phyloP scores from a whole-genome alignment of 35 echinoderm and acorn worm species.

The Patiria miniata region DNA sequence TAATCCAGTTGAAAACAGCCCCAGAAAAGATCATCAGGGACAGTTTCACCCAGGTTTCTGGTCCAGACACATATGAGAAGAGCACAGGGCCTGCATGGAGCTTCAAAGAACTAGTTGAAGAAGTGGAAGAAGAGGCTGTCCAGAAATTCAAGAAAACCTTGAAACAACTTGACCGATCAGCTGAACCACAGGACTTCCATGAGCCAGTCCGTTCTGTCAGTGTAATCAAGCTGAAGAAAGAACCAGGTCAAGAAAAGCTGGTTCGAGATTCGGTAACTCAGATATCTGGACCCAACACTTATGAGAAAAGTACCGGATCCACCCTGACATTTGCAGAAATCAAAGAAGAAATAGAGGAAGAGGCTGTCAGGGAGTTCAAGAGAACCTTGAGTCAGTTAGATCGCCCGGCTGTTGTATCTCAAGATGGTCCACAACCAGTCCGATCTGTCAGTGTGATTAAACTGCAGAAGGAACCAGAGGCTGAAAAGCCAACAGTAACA shows the following conservation, averaged over 20 bases:
- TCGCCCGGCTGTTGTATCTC: not conserved
- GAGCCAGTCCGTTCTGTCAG: not conserved
- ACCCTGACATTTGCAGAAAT: not conserved
- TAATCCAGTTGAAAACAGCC: constrained; percentile 9
- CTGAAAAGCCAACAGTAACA: constrained; percentile 17
- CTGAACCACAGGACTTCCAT: constrained; percentile 9
- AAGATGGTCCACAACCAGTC: not conserved
- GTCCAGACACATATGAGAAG: constrained; percentile 3
- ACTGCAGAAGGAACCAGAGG: not conserved
- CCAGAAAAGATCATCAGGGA: constrained; percentile 4
- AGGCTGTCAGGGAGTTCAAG: constrained; percentile 4
- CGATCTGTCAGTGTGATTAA: constrained; percentile 17
- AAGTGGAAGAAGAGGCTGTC: constrained; percentile 11
- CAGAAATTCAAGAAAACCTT: constrained; percentile 10
- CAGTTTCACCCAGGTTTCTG: constrained; percentile 13
- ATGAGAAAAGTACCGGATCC: constrained; percentile 4
- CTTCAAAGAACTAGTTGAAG: not conserved
- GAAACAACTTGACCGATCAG: not conserved
- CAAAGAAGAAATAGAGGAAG: constrained; percentile 24
- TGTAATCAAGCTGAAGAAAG: constrained; percentile 19
- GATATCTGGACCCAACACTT: not conserved
- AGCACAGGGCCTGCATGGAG: constrained; percentile 21
- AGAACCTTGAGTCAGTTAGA: constrained; percentile 8
- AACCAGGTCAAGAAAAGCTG: not conserved
- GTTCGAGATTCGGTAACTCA: not conserved